Conservation (phyloP, 2,113 vertebrate genomes). For the Stigmatopora argus region DNA sequence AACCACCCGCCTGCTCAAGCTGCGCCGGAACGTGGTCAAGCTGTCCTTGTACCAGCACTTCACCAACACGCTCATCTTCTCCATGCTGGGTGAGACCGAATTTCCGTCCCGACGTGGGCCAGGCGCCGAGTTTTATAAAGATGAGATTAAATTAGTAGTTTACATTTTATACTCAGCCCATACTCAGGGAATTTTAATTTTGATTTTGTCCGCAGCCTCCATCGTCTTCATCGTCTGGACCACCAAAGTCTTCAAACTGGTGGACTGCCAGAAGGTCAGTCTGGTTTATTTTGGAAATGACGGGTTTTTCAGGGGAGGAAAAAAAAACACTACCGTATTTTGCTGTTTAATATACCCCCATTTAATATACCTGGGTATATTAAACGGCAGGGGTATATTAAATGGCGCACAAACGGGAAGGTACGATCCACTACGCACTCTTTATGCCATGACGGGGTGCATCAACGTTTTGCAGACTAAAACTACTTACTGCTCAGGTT, state of each 20-base stretch:
- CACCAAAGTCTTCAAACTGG: constrained; percentile 91
- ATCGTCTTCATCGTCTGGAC: constrained; percentile 96
- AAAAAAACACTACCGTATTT: too few relatives aligned
- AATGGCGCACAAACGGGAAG: too few relatives aligned
- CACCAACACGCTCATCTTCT: constrained; percentile 93
- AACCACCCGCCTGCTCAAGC: constrained; percentile 88
- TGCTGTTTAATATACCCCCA: too few relatives aligned
- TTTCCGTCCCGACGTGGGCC: background rate
- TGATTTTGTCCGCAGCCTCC: constrained; percentile 75
- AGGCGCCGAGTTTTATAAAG: too few relatives aligned
- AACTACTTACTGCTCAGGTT: too few relatives aligned
- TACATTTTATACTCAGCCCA: background rate
- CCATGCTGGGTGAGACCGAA: constrained; percentile 81
- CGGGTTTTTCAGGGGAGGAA: background rate
- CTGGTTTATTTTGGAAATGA: constrained; percentile 1
- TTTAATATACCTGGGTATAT: too few relatives aligned
- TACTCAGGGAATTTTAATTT: background rate
- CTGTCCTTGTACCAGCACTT: constrained; percentile 93
- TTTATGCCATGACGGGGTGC: too few relatives aligned
- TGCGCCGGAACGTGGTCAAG: constrained; percentile 90
- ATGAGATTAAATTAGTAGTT: background rate
- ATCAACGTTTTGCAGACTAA: too few relatives aligned
- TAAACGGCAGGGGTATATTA: too few relatives aligned
- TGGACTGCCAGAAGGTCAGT: constrained; percentile 90
- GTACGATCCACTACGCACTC: too few relatives aligned